Evolutionary conservation across 64 coral and sea anemone species (phyloP), one percentile per base, ranked within the genome.

Genomic region (Dendronephthya gigantea): DNA sequence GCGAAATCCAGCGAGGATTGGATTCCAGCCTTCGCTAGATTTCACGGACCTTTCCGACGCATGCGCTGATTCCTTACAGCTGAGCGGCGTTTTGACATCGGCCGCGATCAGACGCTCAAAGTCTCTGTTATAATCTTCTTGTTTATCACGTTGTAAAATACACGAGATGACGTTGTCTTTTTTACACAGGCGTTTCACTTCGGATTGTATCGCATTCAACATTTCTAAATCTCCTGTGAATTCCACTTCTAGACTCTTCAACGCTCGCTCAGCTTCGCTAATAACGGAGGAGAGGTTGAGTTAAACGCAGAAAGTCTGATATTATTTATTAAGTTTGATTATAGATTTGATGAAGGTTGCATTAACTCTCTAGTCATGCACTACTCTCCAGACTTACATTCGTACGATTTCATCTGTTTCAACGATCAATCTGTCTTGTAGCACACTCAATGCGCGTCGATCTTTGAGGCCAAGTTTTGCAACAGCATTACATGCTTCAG

Each of bases 371-470:
- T n/a, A n/a, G n/a, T n/a, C n/a, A n/a, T n/a, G n/a, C n/a, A n/a
- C n/a, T n/a, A 29, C 7, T 4, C 14, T 14, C 2, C 22, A 22
- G n/a, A 66, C 62, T 69, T 31, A 93, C 95, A 92, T 93, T 25
- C 93, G 93, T 0, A 93, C 95, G 55, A 98, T 82, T 19, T 98
- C 92, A 22, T 98, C 95, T n/a, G 86, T 98, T 88, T 98, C 95
- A 0, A 98, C 92, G 40, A 93, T 90, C 6, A 98, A 82, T 59
- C 95, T 88, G 76, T 98, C 95, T 76, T 98, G 95, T 6, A 98
- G 82, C 13, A 98, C 95, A 38, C 58, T 87, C 1, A 98, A 68
- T n/a, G 89, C 79, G 16, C 92, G 90, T 50, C 86, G 39, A 88
- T 98, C 95, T 38, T 79, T 83, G 10, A 98, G 89, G 16, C 92